Conservation (phyloP, 2,113 vertebrate species). For the Tragelaphus scriptus region DNA sequence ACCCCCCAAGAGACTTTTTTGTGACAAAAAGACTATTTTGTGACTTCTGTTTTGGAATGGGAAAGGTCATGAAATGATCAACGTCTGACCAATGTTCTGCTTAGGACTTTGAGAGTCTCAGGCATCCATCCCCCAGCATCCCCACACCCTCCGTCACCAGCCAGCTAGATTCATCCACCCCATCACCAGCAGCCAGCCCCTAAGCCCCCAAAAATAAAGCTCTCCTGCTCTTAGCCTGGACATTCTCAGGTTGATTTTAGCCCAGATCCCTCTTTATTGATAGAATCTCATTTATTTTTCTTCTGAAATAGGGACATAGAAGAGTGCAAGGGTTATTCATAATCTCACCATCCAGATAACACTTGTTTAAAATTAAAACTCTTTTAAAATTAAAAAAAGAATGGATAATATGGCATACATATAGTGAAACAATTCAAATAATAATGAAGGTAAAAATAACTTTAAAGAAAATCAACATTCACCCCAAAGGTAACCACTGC, state of each 20-base stretch:
- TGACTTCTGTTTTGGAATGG: neutral
- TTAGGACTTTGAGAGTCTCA: neutral
- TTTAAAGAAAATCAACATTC: neutral
- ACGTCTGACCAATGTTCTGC: neutral
- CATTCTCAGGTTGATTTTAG: neutral
- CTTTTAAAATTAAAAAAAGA: neutral
- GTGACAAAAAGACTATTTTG: neutral
- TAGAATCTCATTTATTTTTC: neutral
- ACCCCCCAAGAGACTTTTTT: neutral
- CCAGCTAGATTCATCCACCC: neutral
- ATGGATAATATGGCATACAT: neutral
- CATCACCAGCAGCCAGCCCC: neutral
- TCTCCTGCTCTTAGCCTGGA: neutral
- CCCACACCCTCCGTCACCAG: neutral
- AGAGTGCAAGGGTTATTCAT: neutral
- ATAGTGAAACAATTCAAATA: neutral
- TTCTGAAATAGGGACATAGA: conserved; percentile 10
- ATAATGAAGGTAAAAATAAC: neutral
- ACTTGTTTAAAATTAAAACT: neutral
- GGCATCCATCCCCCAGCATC: neutral
- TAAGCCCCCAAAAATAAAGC: neutral
- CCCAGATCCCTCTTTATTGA: neutral
- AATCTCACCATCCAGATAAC: neutral
- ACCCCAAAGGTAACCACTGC: neutral
- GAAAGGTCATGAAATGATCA: neutral